Evolutionary conservation across 2,113 vertebrate genomes (phyloP), one percentile per base, ranked within the genome.

Genomic region (Trogon surrucura): DNA sequence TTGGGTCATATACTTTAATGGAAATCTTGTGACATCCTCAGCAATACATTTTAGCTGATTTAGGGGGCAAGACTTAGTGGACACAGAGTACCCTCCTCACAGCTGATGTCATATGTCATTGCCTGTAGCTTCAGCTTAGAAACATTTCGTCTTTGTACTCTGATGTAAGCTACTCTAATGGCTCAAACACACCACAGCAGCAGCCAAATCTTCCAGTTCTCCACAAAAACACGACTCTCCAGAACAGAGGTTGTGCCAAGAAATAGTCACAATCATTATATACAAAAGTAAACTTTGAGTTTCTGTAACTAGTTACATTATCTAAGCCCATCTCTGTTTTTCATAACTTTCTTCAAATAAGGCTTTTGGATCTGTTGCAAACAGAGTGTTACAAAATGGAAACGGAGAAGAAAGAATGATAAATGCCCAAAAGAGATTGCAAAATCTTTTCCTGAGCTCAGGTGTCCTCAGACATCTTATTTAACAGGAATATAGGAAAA

Each of bases 281-380:
- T 2, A 57, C 16, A 80, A 88, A 88, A 88, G 61, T 88, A 94
- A 94, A 90, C 82, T 78, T 73, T 26, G 34, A 69, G 65, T 90
- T 93, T 93, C 85, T 91, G 80, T 72, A 79, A 96, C 80, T 81
- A 85, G 64, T 85, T 77, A 75, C 25, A 67, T 45, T 71, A 86
- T 86, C 80, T 71, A 86, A 84, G 19, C 11, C 19, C 56, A 75
- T 83, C 75, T 92, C 57, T 94, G 70, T n/a, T 97, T 82, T 93
- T 60, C 18, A 4, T 80, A 80, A 53, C 75, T 84, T 83, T 88
- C 72, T 71, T 82, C 67, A 88, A 67, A 86, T 57, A 9, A 86
- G 45, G 32, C 25, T 88, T 88, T 77, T 65, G 51, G 58, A 74
- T 70, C 36, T 91, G n/a, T 27, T 67, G 38, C 75, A 85, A 44